These are phyloP conservation scores for Erannis defoliaria DNA, from an alignment of 2,888 invertebrate species.

Conservation along the genomic window DNA sequence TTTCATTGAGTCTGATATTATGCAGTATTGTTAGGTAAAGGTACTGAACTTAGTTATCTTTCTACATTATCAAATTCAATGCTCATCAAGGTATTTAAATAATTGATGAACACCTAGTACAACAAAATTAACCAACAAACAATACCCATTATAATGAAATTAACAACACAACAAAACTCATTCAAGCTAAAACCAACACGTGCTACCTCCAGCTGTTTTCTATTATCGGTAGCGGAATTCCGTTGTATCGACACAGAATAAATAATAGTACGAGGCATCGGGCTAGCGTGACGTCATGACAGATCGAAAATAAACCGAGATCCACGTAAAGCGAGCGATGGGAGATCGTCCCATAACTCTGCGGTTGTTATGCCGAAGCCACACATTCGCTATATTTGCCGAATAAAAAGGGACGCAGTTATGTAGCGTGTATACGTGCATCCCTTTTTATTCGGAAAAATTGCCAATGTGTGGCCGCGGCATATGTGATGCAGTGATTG, in stretches of 20 bases:
- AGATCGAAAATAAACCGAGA: slow-evolving; percentile 29
- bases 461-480: not conserved
- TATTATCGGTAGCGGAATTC: slow-evolving; percentile 25
- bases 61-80: no score
- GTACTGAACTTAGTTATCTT: no score
- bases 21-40: no score
- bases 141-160: not conserved
- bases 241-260: slow-evolving; percentile 6
- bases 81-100: no score
- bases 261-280: not conserved
- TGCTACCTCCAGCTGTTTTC: slow-evolving; percentile 35
- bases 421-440: no score
- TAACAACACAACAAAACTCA: slow-evolving; percentile 4
- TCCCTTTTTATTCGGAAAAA: no score
- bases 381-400: not conserved
- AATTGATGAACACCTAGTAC: no score
- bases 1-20: no score
- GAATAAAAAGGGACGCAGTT: no score
- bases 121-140: not conserved
- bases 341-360: slow-evolving; percentile 5
- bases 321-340: slow-evolving; percentile 13
- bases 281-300: slow-evolving; percentile 28
- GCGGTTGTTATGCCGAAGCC: not conserved
- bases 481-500: not conserved
- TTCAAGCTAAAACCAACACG: slow-evolving; percentile 15